Base-by-base conservation (phyloP, 2,888 invertebrate genomes). In the Cinara cedri region DNA sequence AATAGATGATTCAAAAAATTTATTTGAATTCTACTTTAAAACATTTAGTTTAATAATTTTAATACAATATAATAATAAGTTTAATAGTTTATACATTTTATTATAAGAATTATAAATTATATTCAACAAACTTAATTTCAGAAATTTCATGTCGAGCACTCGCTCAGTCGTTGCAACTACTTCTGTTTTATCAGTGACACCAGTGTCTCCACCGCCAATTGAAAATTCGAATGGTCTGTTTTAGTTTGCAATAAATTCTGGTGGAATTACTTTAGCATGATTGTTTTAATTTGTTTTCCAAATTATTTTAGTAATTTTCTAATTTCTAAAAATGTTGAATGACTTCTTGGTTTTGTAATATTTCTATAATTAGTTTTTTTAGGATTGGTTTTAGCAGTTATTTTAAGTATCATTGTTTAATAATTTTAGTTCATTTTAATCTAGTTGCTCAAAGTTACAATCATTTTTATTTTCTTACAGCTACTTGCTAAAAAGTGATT, bases 111-210 rank as follows among this genome's bases (percentile, higher is more conserved):
- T 62, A 24, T 63, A 34, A 19, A 13, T 14, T 57, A 24, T 51
- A 57, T 34, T 76, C 44, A 19, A 60, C 49, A 51, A 78, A 80
- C 63, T 42, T 75, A 81, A 82, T 83, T 83, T 62, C 83, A 84
- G 83, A 82, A 83, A 83, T 81, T 83, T 81, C 81, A 82, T 83
- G 81, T 74, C 82, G 57, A 83, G 83, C 75, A 81, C 82, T 81
- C 82, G 83, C 75, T 83, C 82, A 51, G 82, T 82, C 46, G 82
- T 82, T 14, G 63, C 81, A 75, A 71, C 74, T 82, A 49, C 76
- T 82, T 63, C 81, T 78, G 55, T 72, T 60, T 65, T 72, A 63
- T 71, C 71, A 63, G 72, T 72, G n/a, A 16, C 72, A 10, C 55
- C 71, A 44, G 63, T 63, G 44, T 80, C 71, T 49, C 80, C 71